Evolutionary conservation across 2,113 vertebrate species (phyloP).

Genomic region (Bufo bufo): DNA sequence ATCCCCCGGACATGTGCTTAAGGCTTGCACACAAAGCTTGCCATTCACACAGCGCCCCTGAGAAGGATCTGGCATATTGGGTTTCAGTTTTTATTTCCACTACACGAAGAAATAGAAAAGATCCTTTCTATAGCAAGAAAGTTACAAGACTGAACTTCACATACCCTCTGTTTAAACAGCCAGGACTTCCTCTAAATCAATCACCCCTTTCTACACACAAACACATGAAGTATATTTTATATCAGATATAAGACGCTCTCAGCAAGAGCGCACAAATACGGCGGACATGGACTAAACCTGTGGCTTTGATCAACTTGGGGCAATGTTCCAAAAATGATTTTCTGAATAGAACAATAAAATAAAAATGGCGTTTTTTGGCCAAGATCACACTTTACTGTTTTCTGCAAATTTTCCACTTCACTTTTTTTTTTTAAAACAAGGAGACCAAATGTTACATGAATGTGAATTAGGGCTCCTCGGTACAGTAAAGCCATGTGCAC

Average conservation of each 20-base stretch:
- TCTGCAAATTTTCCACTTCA: neutral
- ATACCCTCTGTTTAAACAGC: conserved; percentile 20
- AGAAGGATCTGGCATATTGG: conserved; percentile 48
- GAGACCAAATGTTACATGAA: neutral
- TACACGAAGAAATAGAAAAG: conserved; percentile 44
- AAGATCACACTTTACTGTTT: neutral
- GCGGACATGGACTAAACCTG: neutral
- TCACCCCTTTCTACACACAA: neutral
- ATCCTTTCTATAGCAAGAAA: conserved; percentile 28
- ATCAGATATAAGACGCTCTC: neutral
- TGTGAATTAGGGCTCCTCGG: neutral
- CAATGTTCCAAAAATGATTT: neutral
- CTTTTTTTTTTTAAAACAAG: neutral
- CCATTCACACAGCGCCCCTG: conserved; percentile 39
- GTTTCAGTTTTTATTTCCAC: conserved; percentile 56
- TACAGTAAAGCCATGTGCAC: neutral
- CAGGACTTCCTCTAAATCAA: conserved; percentile 31
- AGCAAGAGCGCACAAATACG: conserved; percentile 2
- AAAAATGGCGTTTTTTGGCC: neutral
- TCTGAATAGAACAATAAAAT: neutral
- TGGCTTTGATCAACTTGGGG: neutral
- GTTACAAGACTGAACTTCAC: conserved; percentile 35
- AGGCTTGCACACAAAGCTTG: conserved; percentile 44
- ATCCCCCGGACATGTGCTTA: conserved; percentile 33
- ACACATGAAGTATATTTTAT: neutral